Conservation (phyloP, 2,113 vertebrate species). For the Engystomops pustulosus region DNA sequence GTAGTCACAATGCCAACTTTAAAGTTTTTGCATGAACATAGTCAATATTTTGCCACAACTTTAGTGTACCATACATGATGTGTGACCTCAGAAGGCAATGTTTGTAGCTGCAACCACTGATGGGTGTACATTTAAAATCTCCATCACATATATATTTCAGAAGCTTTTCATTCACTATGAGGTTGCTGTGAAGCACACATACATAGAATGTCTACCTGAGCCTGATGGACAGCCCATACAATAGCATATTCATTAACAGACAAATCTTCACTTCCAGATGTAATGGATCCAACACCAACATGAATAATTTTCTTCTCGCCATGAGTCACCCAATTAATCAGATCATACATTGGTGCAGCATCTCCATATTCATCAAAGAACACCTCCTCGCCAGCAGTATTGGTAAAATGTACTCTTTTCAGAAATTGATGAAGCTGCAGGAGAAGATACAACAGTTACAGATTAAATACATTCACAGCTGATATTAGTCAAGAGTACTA, state of each 20-base stretch:
- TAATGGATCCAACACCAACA: background rate
- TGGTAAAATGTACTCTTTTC: background rate
- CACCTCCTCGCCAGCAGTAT: slow-evolving; percentile 11
- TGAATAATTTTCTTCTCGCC: background rate
- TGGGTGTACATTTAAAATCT: too few species aligned
- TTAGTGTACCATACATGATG: too few species aligned
- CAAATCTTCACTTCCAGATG: background rate
- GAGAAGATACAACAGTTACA: background rate
- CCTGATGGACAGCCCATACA: background rate
- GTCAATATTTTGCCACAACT: too few species aligned
- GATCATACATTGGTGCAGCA: background rate
- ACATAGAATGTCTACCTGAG: background rate
- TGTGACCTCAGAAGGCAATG: too few species aligned
- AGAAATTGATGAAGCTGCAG: slow-evolving; percentile 1
- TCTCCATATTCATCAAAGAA: slow-evolving; percentile 23
- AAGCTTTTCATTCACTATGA: too few species aligned
- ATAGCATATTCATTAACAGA: background rate
- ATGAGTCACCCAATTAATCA: slow-evolving; percentile 7
- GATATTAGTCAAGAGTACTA: too few species aligned
- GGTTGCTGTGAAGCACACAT: too few species aligned
- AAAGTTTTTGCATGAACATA: too few species aligned
- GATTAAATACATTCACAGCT: background rate
- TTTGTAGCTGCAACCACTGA: too few species aligned
- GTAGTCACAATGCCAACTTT: too few species aligned
- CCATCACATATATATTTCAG: too few species aligned